phyloP scores from a whole-genome alignment of 2,888 invertebrate genomes.

The Oegoconia quadripuncta region DNA sequence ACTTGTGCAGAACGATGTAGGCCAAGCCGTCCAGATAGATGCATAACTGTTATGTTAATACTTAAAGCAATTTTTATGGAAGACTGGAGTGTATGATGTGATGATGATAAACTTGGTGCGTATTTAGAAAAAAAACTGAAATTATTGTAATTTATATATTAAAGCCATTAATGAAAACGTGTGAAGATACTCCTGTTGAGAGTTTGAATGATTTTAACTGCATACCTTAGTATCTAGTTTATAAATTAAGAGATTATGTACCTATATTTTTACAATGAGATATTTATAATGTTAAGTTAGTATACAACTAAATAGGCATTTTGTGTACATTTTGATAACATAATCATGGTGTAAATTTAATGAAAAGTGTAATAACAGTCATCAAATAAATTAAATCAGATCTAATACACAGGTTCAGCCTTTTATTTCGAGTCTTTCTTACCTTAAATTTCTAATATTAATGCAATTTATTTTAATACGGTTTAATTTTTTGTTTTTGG shows the following conservation, averaged over 20 bases:
- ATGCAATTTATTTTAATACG: constrained; percentile 1
- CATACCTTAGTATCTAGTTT: constrained; percentile 42
- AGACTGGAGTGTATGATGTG: constrained; percentile 54
- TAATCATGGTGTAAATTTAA: constrained; percentile 37
- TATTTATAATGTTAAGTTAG: constrained; percentile 56
- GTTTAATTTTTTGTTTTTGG: constrained; percentile 9
- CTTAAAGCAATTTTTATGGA: constrained; percentile 52
- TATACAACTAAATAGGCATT: constrained; percentile 45
- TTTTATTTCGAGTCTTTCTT: constrained; percentile 45
- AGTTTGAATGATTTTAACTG: constrained; percentile 32
- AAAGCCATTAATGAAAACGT: constrained; percentile 35
- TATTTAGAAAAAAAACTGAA: constrained; percentile 17
- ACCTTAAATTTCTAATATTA: constrained; percentile 4
- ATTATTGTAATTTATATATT: constrained; percentile 26
- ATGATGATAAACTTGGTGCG: constrained; percentile 32
- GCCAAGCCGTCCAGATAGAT: constrained; percentile 70
- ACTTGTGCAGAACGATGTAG: constrained; percentile 37
- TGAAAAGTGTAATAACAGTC: constrained; percentile 57
- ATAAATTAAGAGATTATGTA: constrained; percentile 46
- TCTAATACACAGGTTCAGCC: constrained; percentile 57
- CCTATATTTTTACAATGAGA: constrained; percentile 72
- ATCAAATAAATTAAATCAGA: constrained; percentile 64
- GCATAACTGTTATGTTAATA: constrained; percentile 36
- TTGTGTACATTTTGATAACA: constrained; percentile 75
- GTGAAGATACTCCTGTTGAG: constrained; percentile 29